These are phyloP conservation scores for Choloepus didactylus DNA, from an alignment of 2,797 vertebrate genomes.

Conservation along the genomic window DNA sequence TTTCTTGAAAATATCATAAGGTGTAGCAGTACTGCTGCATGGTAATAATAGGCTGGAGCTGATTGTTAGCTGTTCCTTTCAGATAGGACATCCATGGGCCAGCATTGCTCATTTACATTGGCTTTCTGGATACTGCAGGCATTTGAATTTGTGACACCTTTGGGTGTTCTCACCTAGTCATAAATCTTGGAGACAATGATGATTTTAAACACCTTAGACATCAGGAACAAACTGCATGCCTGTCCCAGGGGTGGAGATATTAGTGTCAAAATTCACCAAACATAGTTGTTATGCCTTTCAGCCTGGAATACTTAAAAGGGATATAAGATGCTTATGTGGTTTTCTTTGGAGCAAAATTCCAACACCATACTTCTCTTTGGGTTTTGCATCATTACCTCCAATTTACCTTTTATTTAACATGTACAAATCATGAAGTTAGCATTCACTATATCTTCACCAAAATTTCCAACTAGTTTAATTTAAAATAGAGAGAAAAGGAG, in stretches of 20 bases:
- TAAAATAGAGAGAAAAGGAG: background rate
- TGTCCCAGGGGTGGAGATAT: background rate
- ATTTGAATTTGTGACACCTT: constrained; percentile 18
- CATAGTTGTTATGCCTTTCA: background rate
- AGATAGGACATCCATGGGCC: background rate
- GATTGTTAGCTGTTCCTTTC: background rate
- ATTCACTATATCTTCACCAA: background rate
- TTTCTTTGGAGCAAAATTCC: background rate
- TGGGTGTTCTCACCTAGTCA: background rate
- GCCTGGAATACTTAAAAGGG: background rate
- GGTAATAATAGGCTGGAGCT: background rate
- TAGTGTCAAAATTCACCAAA: background rate
- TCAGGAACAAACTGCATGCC: background rate
- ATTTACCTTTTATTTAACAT: background rate
- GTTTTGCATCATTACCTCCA: background rate
- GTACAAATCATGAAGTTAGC: background rate
- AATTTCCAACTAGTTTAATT: background rate
- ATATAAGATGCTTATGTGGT: background rate
- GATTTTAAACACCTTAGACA: background rate
- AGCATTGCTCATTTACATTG: background rate
- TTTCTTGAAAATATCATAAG: background rate
- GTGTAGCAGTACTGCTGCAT: background rate
- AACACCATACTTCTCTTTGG: background rate
- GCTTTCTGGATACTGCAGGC: background rate
- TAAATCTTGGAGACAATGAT: background rate